Conservation (phyloP, 2,888 invertebrate species). For the Mimachlamys varia region DNA sequence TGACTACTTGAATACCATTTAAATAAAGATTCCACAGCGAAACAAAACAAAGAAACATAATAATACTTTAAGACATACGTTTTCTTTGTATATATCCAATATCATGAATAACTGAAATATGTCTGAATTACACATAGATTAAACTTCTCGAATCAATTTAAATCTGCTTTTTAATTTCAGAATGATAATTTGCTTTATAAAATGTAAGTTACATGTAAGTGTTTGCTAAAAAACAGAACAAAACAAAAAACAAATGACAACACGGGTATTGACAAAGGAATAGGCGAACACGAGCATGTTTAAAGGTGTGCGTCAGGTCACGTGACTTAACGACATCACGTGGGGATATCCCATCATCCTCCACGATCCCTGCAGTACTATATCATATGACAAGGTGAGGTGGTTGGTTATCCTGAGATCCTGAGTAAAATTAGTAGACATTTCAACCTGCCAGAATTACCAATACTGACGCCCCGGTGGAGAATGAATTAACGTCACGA, state of each 20-base stretch:
- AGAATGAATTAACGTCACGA: not conserved
- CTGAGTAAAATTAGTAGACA: not conserved
- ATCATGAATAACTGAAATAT: too few species aligned
- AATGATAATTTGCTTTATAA: not conserved
- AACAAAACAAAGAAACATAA: too few species aligned
- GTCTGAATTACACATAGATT: not conserved
- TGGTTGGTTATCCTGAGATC: not conserved
- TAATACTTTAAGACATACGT: too few species aligned
- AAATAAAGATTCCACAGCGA: too few species aligned
- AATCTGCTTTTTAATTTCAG: not conserved
- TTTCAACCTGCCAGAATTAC: not conserved
- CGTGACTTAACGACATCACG: not conserved
- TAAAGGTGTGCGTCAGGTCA: not conserved
- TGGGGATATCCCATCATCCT: not conserved
- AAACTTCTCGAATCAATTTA: not conserved
- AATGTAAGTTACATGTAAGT: not conserved
- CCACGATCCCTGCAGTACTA: not conserved
- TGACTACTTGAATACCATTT: too few species aligned
- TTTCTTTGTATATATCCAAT: too few species aligned
- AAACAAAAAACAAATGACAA: not conserved
- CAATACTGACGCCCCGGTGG: not conserved
- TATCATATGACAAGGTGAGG: conserved; percentile 25
- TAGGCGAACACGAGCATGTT: not conserved
- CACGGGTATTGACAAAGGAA: not conserved
- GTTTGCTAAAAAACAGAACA: too few species aligned